Evolutionary conservation across 2,888 invertebrate genomes (phyloP), one percentile per base, ranked within the genome.

Genomic region (Napeogenes sylphis): DNA sequence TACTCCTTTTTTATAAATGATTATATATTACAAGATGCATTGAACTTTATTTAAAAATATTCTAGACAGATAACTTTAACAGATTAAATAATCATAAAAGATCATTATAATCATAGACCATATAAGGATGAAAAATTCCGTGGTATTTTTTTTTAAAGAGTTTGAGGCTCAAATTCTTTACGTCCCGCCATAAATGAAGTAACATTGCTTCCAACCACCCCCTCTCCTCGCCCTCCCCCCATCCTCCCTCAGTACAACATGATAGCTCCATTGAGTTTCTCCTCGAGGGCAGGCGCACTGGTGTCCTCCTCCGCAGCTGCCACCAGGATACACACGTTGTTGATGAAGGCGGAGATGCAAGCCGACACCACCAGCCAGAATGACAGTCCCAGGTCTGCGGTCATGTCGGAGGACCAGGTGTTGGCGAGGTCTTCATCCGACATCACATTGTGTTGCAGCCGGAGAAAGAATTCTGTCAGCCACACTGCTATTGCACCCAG

Each of bases 291-390:
- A 33, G 94, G 95, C 67, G 93, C 93, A 45, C 92, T 91, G 53
- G 93, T 92, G 78, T 93, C 94, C 12, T 21, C 5, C 10, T 51
- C 94, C 54, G 93, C 92, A 68, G 94, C 94, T 13, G 95, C 95
- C 70, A 95, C 92, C 64, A 94, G 91, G 21, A 97, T 91, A 68
- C 96, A 91, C 4, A 95, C 90, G 70, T 95, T 92, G 86, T 96
- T 96, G 58, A 95, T 83, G 66, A 95, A 90, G 70, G 94, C 94
- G 3, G 95, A 91, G 57, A 94, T 85, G 0, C 93, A 91, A 0
- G 95, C 94, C 6, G 93, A 93, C 4, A 95, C 94, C 8, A 95
- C 93, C 73, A 96, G 89, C 95, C 96, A 98, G 83, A 97, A 98
- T 4, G 98, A 98, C 74, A 95, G 94, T 58, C 97, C 97, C 51